These are phyloP conservation scores for Amphiprion percula DNA, from an alignment of 2,113 vertebrate species.

Conservation along the genomic window DNA sequence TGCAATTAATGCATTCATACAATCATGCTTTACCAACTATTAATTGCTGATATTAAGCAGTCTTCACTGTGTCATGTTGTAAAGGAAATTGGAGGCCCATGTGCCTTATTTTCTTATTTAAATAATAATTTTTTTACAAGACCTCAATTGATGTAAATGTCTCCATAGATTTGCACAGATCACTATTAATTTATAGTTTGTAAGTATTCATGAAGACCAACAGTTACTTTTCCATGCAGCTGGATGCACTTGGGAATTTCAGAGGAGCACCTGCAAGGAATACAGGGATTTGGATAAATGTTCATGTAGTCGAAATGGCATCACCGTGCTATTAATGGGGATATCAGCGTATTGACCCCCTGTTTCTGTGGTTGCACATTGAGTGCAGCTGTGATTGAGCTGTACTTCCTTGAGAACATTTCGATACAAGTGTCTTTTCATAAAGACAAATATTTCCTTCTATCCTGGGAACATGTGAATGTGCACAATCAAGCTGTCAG, in stretches of 20 bases:
- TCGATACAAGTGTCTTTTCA: background rate
- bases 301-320: constrained; percentile 55
- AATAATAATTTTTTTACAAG: constrained; percentile 58
- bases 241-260: constrained; percentile 58
- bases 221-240: constrained; percentile 45
- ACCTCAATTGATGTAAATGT: constrained; percentile 66
- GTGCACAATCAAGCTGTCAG: constrained; percentile 16
- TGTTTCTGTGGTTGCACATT: constrained; percentile 47
- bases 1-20: too few species aligned
- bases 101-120: constrained; percentile 48
- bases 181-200: constrained; percentile 76
- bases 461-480: constrained; percentile 18
- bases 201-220: constrained; percentile 75
- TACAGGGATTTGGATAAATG: constrained; percentile 51
- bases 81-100: constrained; percentile 59
- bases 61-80: constrained; percentile 60
- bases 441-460: constrained; percentile 30
- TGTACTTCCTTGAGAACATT: constrained; percentile 50
- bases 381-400: constrained; percentile 50
- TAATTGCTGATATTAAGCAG: constrained; percentile 27
- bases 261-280: constrained; percentile 68
- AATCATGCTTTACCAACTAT: background rate
- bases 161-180: constrained; percentile 67
- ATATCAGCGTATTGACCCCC: constrained; percentile 10
- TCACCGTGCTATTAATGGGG: constrained; percentile 65